phyloP scores from a whole-genome alignment of 2,888 invertebrate genomes.

The Prosapia bicincta region DNA sequence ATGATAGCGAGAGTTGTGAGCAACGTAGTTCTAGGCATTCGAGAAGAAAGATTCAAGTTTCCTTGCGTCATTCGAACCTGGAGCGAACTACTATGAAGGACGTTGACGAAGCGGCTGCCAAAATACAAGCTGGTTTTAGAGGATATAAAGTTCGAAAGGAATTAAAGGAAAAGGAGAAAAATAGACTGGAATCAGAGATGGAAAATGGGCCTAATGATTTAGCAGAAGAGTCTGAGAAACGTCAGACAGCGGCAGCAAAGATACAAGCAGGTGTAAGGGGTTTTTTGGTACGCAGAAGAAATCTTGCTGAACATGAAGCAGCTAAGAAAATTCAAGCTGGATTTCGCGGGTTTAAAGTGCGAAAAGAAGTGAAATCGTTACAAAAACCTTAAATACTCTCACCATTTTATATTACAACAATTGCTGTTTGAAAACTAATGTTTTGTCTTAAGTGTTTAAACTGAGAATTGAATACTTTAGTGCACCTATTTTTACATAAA shows the following conservation, averaged over 20 bases:
- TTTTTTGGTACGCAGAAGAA: constrained; percentile 16
- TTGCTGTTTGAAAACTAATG: too few species aligned
- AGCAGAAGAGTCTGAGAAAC: constrained; percentile 1
- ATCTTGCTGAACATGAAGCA: constrained; percentile 7
- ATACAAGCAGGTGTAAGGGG: constrained; percentile 57
- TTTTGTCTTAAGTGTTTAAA: too few species aligned
- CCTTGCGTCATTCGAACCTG: constrained; percentile 52
- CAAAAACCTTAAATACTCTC: neutral
- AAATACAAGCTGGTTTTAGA: constrained; percentile 55
- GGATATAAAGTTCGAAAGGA: constrained; percentile 47
- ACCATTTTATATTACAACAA: neutral
- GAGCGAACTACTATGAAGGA: constrained; percentile 34
- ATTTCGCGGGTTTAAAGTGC: constrained; percentile 4
- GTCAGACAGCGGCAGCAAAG: constrained; percentile 49
- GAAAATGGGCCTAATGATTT: neutral
- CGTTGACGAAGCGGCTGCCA: constrained; percentile 50
- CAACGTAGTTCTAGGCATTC: constrained; percentile 51
- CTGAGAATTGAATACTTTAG: too few species aligned
- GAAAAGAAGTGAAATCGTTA: neutral
- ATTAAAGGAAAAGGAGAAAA: constrained; percentile 25
- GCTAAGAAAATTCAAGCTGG: constrained; percentile 2
- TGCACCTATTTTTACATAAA: too few species aligned
- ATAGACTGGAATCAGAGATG: neutral
- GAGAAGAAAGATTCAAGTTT: constrained; percentile 55
- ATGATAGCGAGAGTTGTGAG: constrained; percentile 25